A percentile compares a stretch with the other conserved stretches of the same genome.
These are phyloP conservation scores for Tiliacea aurago DNA, from an alignment of 2,888 invertebrate genomes.

Conservation along the genomic window DNA sequence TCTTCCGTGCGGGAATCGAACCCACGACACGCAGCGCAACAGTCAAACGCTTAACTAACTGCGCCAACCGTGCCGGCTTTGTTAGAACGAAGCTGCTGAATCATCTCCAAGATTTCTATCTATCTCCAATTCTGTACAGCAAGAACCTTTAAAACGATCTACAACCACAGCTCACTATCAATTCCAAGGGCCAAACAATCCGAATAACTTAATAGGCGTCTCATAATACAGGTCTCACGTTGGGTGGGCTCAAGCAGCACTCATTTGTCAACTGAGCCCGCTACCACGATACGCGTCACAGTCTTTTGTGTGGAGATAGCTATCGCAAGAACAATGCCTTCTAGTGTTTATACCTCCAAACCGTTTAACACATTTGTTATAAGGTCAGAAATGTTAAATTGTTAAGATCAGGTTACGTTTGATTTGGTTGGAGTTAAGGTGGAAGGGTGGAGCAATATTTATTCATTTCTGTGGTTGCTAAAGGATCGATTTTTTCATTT, in stretches of 20 bases:
- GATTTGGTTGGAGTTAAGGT: slow-evolving; percentile 55
- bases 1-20: too few species aligned
- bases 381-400: slow-evolving; percentile 61
- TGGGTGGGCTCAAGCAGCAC: slow-evolving; percentile 81
- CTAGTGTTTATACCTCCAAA: slow-evolving; percentile 84
- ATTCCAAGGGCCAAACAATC: slow-evolving; percentile 49
- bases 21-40: too few species aligned
- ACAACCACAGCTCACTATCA: slow-evolving; percentile 50
- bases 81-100: background rate
- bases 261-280: slow-evolving; percentile 84
- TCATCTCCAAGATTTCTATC: slow-evolving; percentile 31
- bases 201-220: slow-evolving; percentile 63
- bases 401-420: slow-evolving; percentile 72
- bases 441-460: slow-evolving; percentile 1
- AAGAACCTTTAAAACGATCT: slow-evolving; percentile 44
- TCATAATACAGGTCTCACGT: slow-evolving; percentile 69
- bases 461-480: slow-evolving; percentile 4
- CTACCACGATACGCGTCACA: slow-evolving; percentile 84
- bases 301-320: slow-evolving; percentile 79
- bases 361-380: slow-evolving; percentile 87
- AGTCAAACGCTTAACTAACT: too few species aligned
- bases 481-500: background rate
- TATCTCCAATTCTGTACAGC: slow-evolving; percentile 17
- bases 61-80: too few species aligned
- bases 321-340: slow-evolving; percentile 82